These are phyloP conservation scores for Hypsopygia costalis DNA, from an alignment of 2,888 invertebrate genomes.

Conservation along the genomic window DNA sequence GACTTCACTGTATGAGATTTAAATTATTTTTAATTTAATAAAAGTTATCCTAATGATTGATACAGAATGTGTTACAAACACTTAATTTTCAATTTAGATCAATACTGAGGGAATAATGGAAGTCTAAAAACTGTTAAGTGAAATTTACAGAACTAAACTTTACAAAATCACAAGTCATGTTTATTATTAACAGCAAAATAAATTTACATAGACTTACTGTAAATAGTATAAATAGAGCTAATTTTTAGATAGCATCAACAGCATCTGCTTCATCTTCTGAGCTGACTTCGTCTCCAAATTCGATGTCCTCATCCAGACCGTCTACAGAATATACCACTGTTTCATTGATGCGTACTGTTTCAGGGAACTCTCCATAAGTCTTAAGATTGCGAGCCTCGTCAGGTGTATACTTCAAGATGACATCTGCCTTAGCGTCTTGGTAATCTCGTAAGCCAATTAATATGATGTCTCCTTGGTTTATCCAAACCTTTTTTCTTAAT, in stretches of 20 bases:
- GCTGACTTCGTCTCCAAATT: slow-evolving; percentile 97
- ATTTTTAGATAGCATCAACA: slow-evolving; percentile 82
- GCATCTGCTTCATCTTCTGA: slow-evolving; percentile 93
- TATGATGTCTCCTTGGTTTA: slow-evolving; percentile 99
- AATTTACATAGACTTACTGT: slow-evolving; percentile 76
- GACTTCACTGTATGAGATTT: slow-evolving; percentile 14
- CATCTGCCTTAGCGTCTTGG: slow-evolving; percentile 98
- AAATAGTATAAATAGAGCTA: slow-evolving; percentile 54
- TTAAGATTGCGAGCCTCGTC: slow-evolving; percentile 99
- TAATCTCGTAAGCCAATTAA: slow-evolving; percentile 98
- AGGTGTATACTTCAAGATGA: slow-evolving; percentile 98
- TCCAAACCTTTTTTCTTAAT: slow-evolving; percentile 97
- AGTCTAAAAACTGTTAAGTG: slow-evolving; percentile 37
- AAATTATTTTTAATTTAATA: slow-evolving; percentile 22
- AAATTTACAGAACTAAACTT: slow-evolving; percentile 52
- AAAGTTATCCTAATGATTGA: slow-evolving; percentile 18
- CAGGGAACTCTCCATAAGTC: slow-evolving; percentile 99
- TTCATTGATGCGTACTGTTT: slow-evolving; percentile 98
- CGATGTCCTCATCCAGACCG: slow-evolving; percentile 97
- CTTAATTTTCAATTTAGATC: slow-evolving; percentile 35
- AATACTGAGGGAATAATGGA: slow-evolving; percentile 34
- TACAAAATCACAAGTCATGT: slow-evolving; percentile 58
- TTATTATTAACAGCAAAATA: slow-evolving; percentile 66
- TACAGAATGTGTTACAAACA: slow-evolving; percentile 40
- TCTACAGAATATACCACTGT: slow-evolving; percentile 97